Base-by-base conservation (phyloP, 1,140 invertebrate genomes). In the Drosophila ogumai region DNA sequence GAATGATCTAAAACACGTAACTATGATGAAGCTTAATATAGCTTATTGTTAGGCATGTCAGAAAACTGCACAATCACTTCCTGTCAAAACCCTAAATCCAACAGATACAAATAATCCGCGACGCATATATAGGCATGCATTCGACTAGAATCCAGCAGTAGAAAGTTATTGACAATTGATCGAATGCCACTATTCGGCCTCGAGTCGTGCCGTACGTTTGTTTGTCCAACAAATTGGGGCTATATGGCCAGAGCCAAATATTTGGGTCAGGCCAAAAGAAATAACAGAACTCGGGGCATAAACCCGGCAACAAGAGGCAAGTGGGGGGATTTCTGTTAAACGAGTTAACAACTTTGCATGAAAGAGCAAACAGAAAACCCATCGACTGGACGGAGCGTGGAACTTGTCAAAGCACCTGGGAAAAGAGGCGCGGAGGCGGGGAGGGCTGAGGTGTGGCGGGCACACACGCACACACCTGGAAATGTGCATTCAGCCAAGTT, bases 301-400 rank as follows among this genome's bases (percentile, higher is more conserved):
- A 77, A 76, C 76, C 77, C 55, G 60, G 63, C 59, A 72, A 40
- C 41, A 41, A 43, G 63, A 59, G 34, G 41, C 25, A 28, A 28
- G 25, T 6, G 34, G 15, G 68, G 47, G 75, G 64, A 66, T 79
- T 65, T 81, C 64, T 73, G 81, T 75, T 81, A 81, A 90, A 75
- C 85, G 81, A 90, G 85, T 81, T 90, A 90, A 81, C 85, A 85
- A 81, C 85, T 90, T 90, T 90, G 85, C 85, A 88, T 88, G 85
- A 80, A 81, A 85, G 77, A 74, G 72, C 84, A 88, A 88, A 87
- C 82, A 87, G 72, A 84, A 75, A 75, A 82, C 75, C 81, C 75
- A 82, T 55, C 71, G 78, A 71, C 59, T 75, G 79, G 64, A 61
- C 47, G 75, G 56, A 63, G 66, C 58, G 67, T 79, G 65, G 71